Base-by-base conservation (phyloP, 2,797 vertebrate species). In the Poliocrania exsul region DNA sequence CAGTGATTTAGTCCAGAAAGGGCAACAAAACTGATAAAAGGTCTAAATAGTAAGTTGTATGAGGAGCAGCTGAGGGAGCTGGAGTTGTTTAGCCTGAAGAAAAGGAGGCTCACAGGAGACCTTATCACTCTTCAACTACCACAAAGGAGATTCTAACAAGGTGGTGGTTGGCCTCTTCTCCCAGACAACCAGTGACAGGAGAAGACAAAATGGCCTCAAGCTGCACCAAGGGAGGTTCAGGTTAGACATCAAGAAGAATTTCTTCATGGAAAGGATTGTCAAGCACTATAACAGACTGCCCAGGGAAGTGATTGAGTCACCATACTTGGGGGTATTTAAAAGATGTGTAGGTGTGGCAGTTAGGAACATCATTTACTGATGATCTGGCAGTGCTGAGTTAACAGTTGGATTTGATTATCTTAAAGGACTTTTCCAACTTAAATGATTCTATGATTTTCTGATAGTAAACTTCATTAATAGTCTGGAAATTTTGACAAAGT, bases 301-400 rank as follows among this genome's bases (percentile, higher is more conserved):
- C 18, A 23, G 23, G 8, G 12, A 75, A 44, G 23, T 5, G 26
- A 8, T 31, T 4, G 37, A 51, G 31, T 66, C 61, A 31, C 11
- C 21, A 26, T 7, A 40, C 12, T 8, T 66, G 31, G 26, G 29
- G 21, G 4, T 15, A 37, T 62, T 57, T 65, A 57, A 29, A 84
- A 49, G 20, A 33, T 2, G 0, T 35, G 13, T 44, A 54, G 33
- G 7, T 24, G 5, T 38, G 42, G 19, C 0, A 0, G 17, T 58
- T 42, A n/a, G 14, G 9, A 19, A 51, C 21, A 46, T 20, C 18
- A 5, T 13, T 74, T 46, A 28, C 17, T 37, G 37, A 28, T 28
- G 44, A 37, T 51, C n/a, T 67, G 46, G 33, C 58, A 53, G 10
- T 42, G 13, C 16, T 49, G 16, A 7, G 4, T 71, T 57, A 38